Conservation (phyloP, 1,140 invertebrate genomes). For the Apis cerana region DNA sequence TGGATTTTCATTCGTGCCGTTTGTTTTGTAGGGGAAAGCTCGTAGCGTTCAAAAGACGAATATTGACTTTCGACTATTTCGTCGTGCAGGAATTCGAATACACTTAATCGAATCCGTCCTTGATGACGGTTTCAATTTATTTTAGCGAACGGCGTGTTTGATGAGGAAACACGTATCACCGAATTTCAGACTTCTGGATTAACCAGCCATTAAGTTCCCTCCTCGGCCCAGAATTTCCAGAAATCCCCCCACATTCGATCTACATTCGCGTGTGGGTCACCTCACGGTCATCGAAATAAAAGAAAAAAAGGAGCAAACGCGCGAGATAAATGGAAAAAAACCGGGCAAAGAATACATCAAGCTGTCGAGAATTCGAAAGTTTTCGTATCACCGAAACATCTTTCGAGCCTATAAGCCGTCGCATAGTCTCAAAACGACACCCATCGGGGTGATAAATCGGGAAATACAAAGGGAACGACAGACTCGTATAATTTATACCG, state of each 20-base stretch:
- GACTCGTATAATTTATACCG: slow-evolving; percentile 12
- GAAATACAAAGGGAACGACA: not conserved
- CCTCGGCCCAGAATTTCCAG: not conserved
- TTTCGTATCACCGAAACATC: slow-evolving; percentile 6
- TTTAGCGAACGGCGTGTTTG: not conserved
- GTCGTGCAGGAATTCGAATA: not conserved
- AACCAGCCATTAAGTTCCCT: not conserved
- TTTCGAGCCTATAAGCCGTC: not conserved
- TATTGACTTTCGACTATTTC: not conserved
- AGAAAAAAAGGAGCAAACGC: too few species aligned
- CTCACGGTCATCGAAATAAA: not conserved
- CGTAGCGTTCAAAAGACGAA: not conserved
- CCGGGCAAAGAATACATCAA: not conserved
- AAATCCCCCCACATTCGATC: not conserved
- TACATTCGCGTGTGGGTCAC: not conserved
- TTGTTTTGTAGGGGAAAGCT: too few species aligned
- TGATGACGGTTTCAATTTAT: not conserved
- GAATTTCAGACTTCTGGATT: not conserved
- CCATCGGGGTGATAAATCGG: slow-evolving; percentile 19
- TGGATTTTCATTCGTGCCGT: too few species aligned
- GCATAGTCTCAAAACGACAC: slow-evolving; percentile 6
- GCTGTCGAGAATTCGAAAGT: not conserved
- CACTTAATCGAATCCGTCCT: not conserved
- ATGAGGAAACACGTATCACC: not conserved
- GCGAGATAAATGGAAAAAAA: not conserved